A percentile compares a stretch with the other conserved stretches of the same genome.
Evolutionary conservation across 2,113 vertebrate genomes (phyloP).

Genomic region (Phylloscopus trochiloides): DNA sequence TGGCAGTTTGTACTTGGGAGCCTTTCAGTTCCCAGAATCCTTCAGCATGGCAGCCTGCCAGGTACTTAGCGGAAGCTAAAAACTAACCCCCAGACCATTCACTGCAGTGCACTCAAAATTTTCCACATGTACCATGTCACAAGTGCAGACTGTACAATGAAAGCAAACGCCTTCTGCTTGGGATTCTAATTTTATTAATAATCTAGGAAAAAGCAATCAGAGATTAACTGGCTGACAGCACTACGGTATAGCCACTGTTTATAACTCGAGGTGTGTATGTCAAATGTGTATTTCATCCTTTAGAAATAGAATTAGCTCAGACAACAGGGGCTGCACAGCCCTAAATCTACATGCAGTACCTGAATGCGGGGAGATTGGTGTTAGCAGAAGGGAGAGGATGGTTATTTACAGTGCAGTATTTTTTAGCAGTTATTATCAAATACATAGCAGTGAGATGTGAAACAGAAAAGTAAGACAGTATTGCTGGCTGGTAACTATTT

Average conservation of each 20-base stretch:
- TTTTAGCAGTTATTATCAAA: background rate
- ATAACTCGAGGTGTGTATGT: background rate
- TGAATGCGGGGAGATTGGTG: background rate
- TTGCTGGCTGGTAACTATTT: slow-evolving; percentile 9
- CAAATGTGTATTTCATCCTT: background rate
- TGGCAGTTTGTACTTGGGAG: slow-evolving; percentile 86
- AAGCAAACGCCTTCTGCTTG: slow-evolving; percentile 68
- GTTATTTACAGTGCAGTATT: background rate
- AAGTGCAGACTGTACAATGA: slow-evolving; percentile 75
- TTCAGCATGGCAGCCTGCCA: slow-evolving; percentile 80
- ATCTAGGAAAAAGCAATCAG: slow-evolving; percentile 43
- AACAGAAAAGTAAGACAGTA: background rate
- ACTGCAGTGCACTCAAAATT: slow-evolving; percentile 81
- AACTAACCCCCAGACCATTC: slow-evolving; percentile 82
- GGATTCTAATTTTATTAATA: slow-evolving; percentile 64
- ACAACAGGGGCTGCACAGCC: background rate
- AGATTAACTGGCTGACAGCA: slow-evolving; percentile 20
- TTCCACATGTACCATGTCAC: slow-evolving; percentile 80
- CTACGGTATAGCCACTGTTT: background rate
- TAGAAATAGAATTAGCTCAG: background rate
- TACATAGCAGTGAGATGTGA: background rate
- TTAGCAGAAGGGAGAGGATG: background rate
- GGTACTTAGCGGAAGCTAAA: slow-evolving; percentile 88
- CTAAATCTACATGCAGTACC: background rate
- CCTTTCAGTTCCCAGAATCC: slow-evolving; percentile 87